Conservation (phyloP, 2,113 vertebrate species). For the Halichoerus grypus region DNA sequence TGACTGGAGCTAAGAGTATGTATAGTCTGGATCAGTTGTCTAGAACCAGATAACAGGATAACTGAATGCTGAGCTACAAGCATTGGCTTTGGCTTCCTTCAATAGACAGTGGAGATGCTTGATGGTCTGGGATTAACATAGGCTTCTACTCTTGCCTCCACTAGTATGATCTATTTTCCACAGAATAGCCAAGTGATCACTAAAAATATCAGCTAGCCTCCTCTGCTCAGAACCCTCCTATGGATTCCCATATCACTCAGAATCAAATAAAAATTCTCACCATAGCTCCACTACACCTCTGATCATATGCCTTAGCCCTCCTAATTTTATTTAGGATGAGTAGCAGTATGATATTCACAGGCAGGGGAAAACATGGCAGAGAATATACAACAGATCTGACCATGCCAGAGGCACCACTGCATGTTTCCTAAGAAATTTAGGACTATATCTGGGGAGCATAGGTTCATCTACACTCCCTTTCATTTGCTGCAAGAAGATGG, state of each 20-base stretch:
- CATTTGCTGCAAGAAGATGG: neutral
- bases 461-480: neutral
- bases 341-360: neutral
- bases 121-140: neutral
- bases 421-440: neutral
- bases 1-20: neutral
- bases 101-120: neutral
- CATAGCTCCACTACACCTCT: neutral
- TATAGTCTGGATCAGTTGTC: neutral
- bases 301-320: neutral
- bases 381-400: neutral
- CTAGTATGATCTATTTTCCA: neutral
- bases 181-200: neutral
- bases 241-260: neutral
- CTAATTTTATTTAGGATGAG: neutral
- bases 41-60: neutral
- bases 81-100: neutral
- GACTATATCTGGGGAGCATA: neutral
- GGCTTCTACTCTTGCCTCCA: neutral
- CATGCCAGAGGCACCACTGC: neutral
- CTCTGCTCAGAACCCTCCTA: neutral
- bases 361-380: neutral
- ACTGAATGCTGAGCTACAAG: neutral
- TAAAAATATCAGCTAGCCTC: neutral
- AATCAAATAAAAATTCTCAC: neutral